phyloP scores from a whole-genome alignment of 2,888 invertebrate species.

The Portevinia maculata region DNA sequence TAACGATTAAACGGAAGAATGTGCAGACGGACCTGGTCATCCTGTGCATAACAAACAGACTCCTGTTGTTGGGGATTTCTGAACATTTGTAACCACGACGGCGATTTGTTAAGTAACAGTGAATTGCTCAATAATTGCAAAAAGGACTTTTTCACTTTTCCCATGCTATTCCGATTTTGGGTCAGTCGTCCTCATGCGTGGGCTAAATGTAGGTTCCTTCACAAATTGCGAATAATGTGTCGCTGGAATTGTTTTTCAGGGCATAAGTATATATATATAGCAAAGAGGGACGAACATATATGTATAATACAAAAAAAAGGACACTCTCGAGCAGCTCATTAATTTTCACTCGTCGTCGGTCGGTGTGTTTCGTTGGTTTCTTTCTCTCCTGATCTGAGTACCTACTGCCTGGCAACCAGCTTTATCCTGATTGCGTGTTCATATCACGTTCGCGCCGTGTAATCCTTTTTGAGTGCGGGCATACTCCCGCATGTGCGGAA shows the following conservation, averaged over 20 bases:
- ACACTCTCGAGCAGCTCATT: constrained; percentile 67
- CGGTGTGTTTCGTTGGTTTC: constrained; percentile 6
- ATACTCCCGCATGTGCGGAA: not conserved
- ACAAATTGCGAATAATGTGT: constrained; percentile 61
- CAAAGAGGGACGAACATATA: constrained; percentile 27
- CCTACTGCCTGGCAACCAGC: constrained; percentile 7
- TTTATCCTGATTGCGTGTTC: constrained; percentile 67
- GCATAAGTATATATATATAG: too few relatives aligned
- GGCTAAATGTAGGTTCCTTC: not conserved
- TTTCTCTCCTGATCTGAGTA: not conserved
- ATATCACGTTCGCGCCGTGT: constrained; percentile 66
- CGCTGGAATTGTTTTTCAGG: not conserved
- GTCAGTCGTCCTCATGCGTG: constrained; percentile 23
- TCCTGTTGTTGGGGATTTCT: constrained; percentile 4
- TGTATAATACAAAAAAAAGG: constrained; percentile 53
- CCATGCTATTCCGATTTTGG: not conserved
- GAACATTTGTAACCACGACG: not conserved
- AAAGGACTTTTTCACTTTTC: constrained; percentile 30
- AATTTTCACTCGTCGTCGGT: constrained; percentile 70
- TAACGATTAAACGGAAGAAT: not conserved
- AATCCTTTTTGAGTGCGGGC: constrained; percentile 71
- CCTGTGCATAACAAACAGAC: constrained; percentile 53
- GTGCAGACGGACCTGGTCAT: constrained; percentile 12
- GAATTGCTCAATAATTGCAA: constrained; percentile 69
- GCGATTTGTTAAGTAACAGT: constrained; percentile 69